phyloP scores from a whole-genome alignment of 2,888 invertebrate genomes.

The Ctena decussata region DNA sequence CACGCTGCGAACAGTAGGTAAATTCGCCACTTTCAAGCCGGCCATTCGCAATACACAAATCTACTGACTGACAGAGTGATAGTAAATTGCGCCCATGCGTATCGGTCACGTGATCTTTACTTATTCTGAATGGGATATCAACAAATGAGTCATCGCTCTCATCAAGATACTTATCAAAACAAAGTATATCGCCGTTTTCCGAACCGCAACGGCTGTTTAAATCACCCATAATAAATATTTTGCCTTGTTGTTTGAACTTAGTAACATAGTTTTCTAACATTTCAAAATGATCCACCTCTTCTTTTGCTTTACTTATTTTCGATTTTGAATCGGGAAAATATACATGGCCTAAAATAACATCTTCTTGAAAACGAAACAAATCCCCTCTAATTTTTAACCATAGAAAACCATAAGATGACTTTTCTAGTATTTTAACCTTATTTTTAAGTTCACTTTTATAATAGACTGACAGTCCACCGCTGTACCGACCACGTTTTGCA shows the following conservation, averaged over 20 bases:
- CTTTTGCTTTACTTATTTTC: background rate
- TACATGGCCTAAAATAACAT: slow-evolving; percentile 7
- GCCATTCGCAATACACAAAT: background rate
- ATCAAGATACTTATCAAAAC: slow-evolving; percentile 3
- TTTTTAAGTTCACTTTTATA: background rate
- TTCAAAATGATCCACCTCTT: background rate
- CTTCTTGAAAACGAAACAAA: background rate
- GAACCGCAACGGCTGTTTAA: background rate
- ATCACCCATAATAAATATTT: background rate
- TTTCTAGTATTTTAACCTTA: slow-evolving; percentile 5
- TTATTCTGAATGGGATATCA: background rate
- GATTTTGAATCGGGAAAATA: slow-evolving; percentile 5
- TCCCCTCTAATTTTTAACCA: background rate
- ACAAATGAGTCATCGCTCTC: background rate
- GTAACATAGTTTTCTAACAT: background rate
- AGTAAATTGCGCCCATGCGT: background rate
- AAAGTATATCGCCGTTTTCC: background rate
- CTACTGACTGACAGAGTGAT: background rate
- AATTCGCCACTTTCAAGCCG: background rate
- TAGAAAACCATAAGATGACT: background rate
- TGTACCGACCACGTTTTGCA: background rate
- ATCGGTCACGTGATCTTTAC: background rate
- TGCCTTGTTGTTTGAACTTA: background rate
- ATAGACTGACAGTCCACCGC: slow-evolving; percentile 7
- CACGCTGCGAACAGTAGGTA: slow-evolving; percentile 1